phyloP scores from a whole-genome alignment of 2,113 vertebrate species.

The Nerophis lumbriciformis region DNA sequence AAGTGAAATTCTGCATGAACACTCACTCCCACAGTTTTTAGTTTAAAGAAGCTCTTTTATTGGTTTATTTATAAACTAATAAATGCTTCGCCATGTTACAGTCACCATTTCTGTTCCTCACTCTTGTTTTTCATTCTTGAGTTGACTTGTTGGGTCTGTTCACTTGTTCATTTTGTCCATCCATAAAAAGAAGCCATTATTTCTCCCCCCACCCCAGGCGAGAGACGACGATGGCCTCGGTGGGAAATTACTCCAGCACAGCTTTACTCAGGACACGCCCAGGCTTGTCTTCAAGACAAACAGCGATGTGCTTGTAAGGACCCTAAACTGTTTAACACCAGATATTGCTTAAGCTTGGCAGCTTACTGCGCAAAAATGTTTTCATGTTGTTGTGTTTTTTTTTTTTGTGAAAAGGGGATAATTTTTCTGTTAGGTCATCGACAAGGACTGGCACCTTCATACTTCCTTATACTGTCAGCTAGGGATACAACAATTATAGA shows the following conservation, averaged over 20 bases:
- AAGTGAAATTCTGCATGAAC: neutral
- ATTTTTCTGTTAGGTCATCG: constrained; percentile 33
- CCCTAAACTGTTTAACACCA: constrained; percentile 85
- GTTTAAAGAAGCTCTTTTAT: constrained; percentile 27
- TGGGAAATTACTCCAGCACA: constrained; percentile 97
- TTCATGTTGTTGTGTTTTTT: constrained; percentile 33
- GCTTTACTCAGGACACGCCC: constrained; percentile 99
- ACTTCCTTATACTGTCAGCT: constrained; percentile 15
- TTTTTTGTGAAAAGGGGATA: constrained; percentile 43
- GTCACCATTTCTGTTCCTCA: constrained; percentile 57
- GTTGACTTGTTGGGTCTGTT: constrained; percentile 76
- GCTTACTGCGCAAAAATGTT: constrained; percentile 56
- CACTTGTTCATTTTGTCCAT: constrained; percentile 89
- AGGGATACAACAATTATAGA: no score
- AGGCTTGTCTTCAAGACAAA: constrained; percentile 99
- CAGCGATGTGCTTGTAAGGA: constrained; percentile 99
- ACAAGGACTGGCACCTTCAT: constrained; percentile 22
- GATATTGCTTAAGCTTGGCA: constrained; percentile 58
- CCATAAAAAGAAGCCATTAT: constrained; percentile 99
- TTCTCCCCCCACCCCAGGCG: constrained; percentile 90
- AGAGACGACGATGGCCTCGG: constrained; percentile 99
- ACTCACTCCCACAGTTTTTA: constrained; percentile 18
- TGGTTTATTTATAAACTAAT: constrained; percentile 44
- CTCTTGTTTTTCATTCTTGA: constrained; percentile 76
- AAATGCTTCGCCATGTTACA: constrained; percentile 47